Base-by-base conservation (phyloP, 2,113 vertebrate genomes). In the Solea solea region DNA sequence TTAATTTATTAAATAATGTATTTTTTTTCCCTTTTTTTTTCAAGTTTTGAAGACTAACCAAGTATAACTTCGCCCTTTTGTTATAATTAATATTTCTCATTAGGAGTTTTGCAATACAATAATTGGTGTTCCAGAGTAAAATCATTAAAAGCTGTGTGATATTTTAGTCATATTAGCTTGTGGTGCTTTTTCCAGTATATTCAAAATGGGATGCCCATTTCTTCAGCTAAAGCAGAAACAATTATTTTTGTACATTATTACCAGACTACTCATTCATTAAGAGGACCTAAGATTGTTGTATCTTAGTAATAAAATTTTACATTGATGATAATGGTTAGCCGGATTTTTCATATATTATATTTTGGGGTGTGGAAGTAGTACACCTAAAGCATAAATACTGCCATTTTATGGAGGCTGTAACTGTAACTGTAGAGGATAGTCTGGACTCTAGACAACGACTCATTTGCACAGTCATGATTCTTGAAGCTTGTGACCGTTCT, bases 81-180 rank as follows among this genome's bases (percentile, higher is more conserved):
- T 86, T 76, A 54, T 86, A 92, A 90, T 91, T 90, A 89, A 84
- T 80, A 80, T 80, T 89, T 88, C 74, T 90, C 81, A 88, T 91
- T 90, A 92, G 72, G 72, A 79, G 67, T 88, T 88, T 86, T 82
- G 72, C 87, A 83, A 83, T 90, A 61, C 71, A 89, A 64, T 89
- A 90, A 90, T 92, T 90, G 71, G 58, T 80, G 65, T 85, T 72
- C 66, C 62, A 75, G 64, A 84, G 74, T 64, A 64, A 79, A 83
- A 72, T 81, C 72, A 83, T 90, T 90, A 85, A 85, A 86, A 81
- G 16, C 72, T 49, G 57, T 61, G 51, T 34, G 39, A 51, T 46
- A 53, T 45, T 83, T 85, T 61, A 57, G 58, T 53, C 44, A 21
- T 55, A 61, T 7, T 69, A 6, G 34, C 34, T 72, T 74, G 50